phyloP scores from a whole-genome alignment of 30 jellyfish, hydroid and myxozoan species.

The Cassiopea andromeda region DNA sequence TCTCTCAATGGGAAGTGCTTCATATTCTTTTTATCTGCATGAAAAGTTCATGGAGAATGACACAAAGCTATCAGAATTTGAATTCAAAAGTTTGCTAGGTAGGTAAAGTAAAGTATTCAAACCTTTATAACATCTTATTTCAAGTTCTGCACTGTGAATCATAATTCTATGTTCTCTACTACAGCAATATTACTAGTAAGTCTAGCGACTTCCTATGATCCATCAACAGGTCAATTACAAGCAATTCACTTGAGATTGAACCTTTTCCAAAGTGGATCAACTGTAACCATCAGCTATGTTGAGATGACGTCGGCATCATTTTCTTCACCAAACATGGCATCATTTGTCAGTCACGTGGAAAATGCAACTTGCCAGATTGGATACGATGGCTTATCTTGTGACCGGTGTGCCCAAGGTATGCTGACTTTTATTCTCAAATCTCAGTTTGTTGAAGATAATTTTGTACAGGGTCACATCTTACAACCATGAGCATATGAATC shows the following conservation, averaged over 20 bases:
- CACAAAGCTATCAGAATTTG: conserved; percentile 74
- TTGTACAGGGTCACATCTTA: no score
- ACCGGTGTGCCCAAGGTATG: conserved; percentile 84
- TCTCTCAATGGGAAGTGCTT: conserved; percentile 4
- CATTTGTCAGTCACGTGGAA: conserved; percentile 74
- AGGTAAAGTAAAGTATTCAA: no score
- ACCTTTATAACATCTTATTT: no score
- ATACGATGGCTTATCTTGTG: conserved; percentile 93
- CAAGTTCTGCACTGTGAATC: no score
- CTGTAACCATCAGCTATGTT: conserved; percentile 54
- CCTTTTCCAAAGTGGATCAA: conserved; percentile 61
- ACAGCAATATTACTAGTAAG: no score
- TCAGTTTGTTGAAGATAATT: no score
- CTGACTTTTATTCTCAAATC: no score
- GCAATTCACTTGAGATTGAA: conserved; percentile 75
- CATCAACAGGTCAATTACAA: conserved; percentile 83
- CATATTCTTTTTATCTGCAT: conserved; percentile 69
- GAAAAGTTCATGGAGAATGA: conserved; percentile 80
- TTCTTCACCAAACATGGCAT: conserved; percentile 30
- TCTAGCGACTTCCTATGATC: neutral
- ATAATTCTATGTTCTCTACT: no score
- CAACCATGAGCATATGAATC: no score
- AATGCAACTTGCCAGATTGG: conserved; percentile 87
- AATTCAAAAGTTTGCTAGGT: conserved; percentile 92
- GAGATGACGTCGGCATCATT: conserved; percentile 61